These are phyloP conservation scores for Bradypodion pumilum DNA, from an alignment of 2,797 vertebrate species.

Conservation along the genomic window DNA sequence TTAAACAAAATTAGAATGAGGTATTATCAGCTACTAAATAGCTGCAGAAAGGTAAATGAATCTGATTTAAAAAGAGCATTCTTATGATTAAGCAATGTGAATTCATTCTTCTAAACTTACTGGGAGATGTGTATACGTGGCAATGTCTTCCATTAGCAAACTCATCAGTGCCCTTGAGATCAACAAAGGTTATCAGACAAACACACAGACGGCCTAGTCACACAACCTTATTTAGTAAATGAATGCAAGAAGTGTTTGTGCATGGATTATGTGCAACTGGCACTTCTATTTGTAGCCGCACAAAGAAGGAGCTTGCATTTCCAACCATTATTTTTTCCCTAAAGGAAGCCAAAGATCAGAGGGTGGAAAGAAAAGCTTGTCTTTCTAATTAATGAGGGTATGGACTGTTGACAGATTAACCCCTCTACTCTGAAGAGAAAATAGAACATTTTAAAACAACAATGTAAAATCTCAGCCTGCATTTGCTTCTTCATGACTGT, in stretches of 20 bases:
- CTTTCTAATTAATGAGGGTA: neutral
- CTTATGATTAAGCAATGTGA: neutral
- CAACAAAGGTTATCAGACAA: slow-evolving; percentile 53
- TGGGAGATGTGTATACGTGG: slow-evolving; percentile 39
- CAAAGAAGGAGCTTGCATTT: neutral
- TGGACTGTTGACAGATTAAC: neutral
- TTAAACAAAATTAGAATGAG: neutral
- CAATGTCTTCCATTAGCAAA: slow-evolving; percentile 42
- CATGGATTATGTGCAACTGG: slow-evolving; percentile 36
- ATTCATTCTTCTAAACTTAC: slow-evolving; percentile 13
- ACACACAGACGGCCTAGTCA: slow-evolving; percentile 30
- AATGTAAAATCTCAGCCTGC: slow-evolving; percentile 9
- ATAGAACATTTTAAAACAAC: slow-evolving; percentile 2
- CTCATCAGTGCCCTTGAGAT: slow-evolving; percentile 32
- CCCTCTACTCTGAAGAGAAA: neutral
- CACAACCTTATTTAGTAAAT: slow-evolving; percentile 64
- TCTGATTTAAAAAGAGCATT: neutral
- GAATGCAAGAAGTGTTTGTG: slow-evolving; percentile 29
- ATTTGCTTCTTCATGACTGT: slow-evolving; percentile 13
- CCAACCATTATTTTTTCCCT: slow-evolving; percentile 8
- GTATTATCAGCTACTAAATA: neutral
- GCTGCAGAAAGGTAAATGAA: neutral
- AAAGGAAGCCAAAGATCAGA: slow-evolving; percentile 13
- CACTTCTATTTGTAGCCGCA: slow-evolving; percentile 59
- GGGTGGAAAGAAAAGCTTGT: neutral